phyloP scores from a whole-genome alignment of 2,113 vertebrate genomes.

The Catharus bicknelli region DNA sequence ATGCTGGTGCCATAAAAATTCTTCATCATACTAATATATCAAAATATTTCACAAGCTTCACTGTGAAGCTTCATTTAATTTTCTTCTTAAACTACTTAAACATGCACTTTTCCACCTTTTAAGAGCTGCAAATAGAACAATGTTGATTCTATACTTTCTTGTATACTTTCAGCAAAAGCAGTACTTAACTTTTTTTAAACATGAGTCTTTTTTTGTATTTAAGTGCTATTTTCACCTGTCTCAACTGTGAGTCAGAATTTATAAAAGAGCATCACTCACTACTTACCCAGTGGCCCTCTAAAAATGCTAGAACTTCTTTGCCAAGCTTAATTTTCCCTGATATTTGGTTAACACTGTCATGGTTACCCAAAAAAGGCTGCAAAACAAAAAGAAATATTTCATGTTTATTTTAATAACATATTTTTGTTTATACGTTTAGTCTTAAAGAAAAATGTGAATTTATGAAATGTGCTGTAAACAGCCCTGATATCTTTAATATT shows the following conservation, averaged over 20 bases:
- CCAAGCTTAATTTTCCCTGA: constrained; percentile 95
- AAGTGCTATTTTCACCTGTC: not conserved
- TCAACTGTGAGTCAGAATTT: not conserved
- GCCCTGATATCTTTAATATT: not conserved
- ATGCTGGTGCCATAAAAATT: not conserved
- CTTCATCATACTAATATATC: not conserved
- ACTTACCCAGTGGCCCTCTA: constrained; percentile 98
- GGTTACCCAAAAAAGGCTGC: constrained; percentile 96
- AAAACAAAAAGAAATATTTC: constrained; percentile 38
- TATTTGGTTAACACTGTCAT: constrained; percentile 94
- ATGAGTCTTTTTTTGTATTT: not conserved
- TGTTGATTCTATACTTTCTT: not conserved
- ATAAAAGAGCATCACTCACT: not conserved
- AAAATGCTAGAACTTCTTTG: constrained; percentile 94
- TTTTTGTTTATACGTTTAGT: not conserved
- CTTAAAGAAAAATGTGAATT: not conserved
- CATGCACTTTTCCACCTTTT: not conserved
- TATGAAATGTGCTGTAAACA: not conserved
- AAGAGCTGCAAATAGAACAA: not conserved
- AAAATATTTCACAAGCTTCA: not conserved
- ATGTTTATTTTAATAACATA: not conserved
- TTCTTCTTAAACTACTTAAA: not conserved
- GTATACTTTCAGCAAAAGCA: not conserved
- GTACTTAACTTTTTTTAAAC: not conserved
- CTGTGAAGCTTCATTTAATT: not conserved